Percentiles rank a stretch among this genome's conserved stretches.
These are phyloP conservation scores for Himalopsyche anomala DNA, from an alignment of 2,888 invertebrate species.

Conservation along the genomic window DNA sequence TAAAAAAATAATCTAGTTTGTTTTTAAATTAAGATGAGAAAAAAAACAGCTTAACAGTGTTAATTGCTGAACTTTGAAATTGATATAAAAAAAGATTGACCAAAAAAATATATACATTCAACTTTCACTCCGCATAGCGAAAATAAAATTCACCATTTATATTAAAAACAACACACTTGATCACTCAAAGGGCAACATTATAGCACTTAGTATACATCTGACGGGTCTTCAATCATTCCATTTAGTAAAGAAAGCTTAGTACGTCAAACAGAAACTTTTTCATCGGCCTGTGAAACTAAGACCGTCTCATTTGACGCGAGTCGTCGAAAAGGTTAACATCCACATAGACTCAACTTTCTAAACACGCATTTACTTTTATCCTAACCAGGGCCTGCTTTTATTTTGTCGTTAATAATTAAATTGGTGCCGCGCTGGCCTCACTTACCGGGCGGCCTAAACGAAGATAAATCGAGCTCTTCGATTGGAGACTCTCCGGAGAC, in stretches of 20 bases:
- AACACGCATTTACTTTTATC: conserved; percentile 42
- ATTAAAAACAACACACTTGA: conserved; percentile 1
- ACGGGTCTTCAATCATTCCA: conserved; percentile 30
- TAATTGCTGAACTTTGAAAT: no score
- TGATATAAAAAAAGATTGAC: no score
- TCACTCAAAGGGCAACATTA: neutral
- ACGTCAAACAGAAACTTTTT: conserved; percentile 4
- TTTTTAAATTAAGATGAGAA: no score
- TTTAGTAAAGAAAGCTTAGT: conserved; percentile 16
- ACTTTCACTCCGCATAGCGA: no score
- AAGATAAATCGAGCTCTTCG: conserved; percentile 48
- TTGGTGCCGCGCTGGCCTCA: conserved; percentile 27
- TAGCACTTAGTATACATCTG: neutral
- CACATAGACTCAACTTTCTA: neutral
- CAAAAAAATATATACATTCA: no score
- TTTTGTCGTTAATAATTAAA: conserved; percentile 54
- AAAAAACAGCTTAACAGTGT: no score
- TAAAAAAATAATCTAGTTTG: no score
- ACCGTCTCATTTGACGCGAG: neutral
- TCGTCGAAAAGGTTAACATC: conserved; percentile 16
- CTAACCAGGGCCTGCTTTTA: conserved; percentile 43
- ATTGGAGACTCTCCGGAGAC: conserved; percentile 15
- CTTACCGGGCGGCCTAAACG: conserved; percentile 7
- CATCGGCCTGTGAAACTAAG: conserved; percentile 1
- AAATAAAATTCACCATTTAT: no score